Base-by-base conservation (phyloP, 2,797 vertebrate genomes). In the Channallabes apus region DNA sequence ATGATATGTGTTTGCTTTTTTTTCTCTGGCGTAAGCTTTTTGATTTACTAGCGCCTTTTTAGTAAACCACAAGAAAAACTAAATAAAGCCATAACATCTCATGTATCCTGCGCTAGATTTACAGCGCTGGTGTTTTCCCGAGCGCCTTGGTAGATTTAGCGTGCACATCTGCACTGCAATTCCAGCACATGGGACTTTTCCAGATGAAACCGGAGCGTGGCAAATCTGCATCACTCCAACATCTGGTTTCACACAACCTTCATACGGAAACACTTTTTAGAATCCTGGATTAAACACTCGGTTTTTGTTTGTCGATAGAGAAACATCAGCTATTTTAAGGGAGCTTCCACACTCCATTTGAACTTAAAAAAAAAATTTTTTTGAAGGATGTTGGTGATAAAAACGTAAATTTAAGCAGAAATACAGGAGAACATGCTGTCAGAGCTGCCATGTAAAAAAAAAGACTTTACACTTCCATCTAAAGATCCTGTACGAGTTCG, bases 31-130 rank as follows among this genome's bases (percentile, higher is more conserved):
- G 14, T 46, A 38, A 18, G 8, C 6, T 68, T 71, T 71, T 38
- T 22, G 20, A 32, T 51, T 73, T 73, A 12, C 71, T 24, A n/a
- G 46, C 2, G 27, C 51, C 61, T 41, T 79, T 32, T 64, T 62
- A 79, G 35, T 35, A 18, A 79, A 62, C 58, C 6, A 24, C 22
- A 24, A n/a, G 78, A 51, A 51, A 51, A 12, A 17, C 41, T 65
- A n/a, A 80, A 80, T 51, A 65, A 67, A 65, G 62, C 4, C 8
- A 51, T 65, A 80, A 51, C 78, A 51, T 29, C 41, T 65, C 2
- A 1, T 67, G 62, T 65, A 51, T 80, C 78, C 78, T 80, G 61
- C 24, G 6, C n/a, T 29, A 51, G 78, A 80, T 80, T 80, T 80
- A 65, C 62, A 80, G n/a, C 62, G 18, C n/a, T 24, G 29, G 78